A percentile compares a stretch with the other conserved stretches of the same genome.
Evolutionary conservation across 1,140 invertebrate genomes (phyloP).

Genomic region (Rhyacophila brunnea): DNA sequence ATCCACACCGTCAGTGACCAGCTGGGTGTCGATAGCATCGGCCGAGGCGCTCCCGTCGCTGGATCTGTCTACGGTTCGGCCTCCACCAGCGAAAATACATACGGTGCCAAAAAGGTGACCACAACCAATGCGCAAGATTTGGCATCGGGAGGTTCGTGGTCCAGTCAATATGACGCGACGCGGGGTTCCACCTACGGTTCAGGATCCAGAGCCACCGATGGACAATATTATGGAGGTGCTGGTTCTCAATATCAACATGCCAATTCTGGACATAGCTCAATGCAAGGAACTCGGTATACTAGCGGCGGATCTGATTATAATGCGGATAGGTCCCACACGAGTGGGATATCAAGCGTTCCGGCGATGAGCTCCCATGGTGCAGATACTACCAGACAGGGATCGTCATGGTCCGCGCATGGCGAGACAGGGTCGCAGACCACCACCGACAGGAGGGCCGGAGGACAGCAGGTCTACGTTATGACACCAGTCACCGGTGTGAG

Average conservation of each 20-base stretch:
- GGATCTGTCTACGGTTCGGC: conserved; percentile 47
- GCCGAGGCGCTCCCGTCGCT: conserved; percentile 34
- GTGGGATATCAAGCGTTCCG: too few relatives aligned
- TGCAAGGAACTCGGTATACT: too few relatives aligned
- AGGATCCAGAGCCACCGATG: not conserved
- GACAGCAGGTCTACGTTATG: not conserved
- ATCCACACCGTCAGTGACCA: conserved; percentile 46
- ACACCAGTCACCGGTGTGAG: conserved; percentile 15
- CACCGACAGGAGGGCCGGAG: too few relatives aligned
- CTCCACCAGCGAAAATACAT: conserved; percentile 43
- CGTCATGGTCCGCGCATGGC: not conserved
- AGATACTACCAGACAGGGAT: too few relatives aligned
- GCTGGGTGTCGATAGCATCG: conserved; percentile 42
- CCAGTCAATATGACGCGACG: not conserved
- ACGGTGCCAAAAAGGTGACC: conserved; percentile 4
- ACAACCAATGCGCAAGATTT: not conserved
- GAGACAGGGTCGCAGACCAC: conserved; percentile 2
- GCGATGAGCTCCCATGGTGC: too few relatives aligned
- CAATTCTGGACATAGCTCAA: too few relatives aligned
- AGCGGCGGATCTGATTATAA: too few relatives aligned
- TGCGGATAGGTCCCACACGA: too few relatives aligned
- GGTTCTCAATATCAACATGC: too few relatives aligned
- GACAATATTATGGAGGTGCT: too few relatives aligned
- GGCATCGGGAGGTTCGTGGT: not conserved
- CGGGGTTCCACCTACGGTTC: too few relatives aligned